These are phyloP conservation scores for Neogale vison DNA, from an alignment of 2,113 vertebrate genomes.

Conservation along the genomic window DNA sequence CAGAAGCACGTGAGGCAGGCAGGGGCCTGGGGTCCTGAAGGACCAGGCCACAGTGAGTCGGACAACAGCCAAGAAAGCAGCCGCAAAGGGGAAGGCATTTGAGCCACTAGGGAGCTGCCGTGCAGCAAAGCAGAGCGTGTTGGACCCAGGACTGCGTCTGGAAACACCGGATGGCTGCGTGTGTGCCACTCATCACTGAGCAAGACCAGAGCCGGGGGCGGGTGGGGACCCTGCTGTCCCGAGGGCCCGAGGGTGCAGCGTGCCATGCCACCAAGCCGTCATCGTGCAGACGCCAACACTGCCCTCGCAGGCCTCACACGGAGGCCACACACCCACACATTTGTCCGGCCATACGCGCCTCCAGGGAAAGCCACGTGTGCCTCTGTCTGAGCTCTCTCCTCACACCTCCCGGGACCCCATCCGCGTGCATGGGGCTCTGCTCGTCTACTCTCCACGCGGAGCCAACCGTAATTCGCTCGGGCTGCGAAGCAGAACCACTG, in stretches of 20 bases:
- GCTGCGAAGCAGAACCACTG: not conserved
- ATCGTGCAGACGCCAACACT: not conserved
- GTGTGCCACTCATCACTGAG: fast-evolving
- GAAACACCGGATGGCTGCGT: not conserved
- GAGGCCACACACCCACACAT: not conserved
- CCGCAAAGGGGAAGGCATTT: not conserved
- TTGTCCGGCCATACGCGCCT: not conserved
- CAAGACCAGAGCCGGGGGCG: not conserved
- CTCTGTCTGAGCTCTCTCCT: not conserved
- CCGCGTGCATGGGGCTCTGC: not conserved
- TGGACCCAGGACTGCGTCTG: not conserved
- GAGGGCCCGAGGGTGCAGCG: too few relatives aligned
- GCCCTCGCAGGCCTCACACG: too few relatives aligned
- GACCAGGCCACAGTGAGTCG: too few relatives aligned
- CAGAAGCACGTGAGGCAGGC: not conserved
- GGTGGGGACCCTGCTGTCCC: too few relatives aligned
- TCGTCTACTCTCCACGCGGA: too few relatives aligned
- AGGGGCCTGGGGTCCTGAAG: too few relatives aligned
- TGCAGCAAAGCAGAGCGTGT: too few relatives aligned
- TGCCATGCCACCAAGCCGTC: not conserved
- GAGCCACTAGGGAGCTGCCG: not conserved
- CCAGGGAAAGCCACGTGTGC: not conserved
- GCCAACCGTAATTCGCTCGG: not conserved
- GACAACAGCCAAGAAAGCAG: not conserved
- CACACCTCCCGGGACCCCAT: not conserved